Evolutionary conservation across 2,888 invertebrate species (phyloP), one percentile per base, ranked within the genome.

Genomic region (Andrena dorsata): DNA sequence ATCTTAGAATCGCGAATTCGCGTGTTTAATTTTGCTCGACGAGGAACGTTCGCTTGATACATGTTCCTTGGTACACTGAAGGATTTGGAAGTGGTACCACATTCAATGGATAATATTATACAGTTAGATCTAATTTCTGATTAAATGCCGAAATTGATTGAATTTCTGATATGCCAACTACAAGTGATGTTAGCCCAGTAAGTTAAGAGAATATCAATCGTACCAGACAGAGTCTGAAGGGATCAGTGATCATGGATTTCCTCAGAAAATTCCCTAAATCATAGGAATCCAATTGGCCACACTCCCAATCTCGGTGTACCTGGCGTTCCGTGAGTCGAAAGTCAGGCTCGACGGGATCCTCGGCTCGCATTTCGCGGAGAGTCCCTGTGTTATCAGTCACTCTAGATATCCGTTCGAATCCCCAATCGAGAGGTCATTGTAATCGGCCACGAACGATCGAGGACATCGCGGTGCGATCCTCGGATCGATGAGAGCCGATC

Each of bases 301-400:
- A 72, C 69, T 81, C 68, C 63, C 63, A 73, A 68, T 68, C 32
- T 32, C 60, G 65, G 32, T 80, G 80, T 65, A 80, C 71, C 80
- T 53, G 80, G 47, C 47, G 53, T 80, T 30, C 53, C 64, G n/a
- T 10, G 60, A 49, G 60, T 61, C 47, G 53, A 28, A 35, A 28
- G 32, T 56, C 23, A 63, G 35, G 4, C 32, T 58, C 41, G 72
- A 60, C 58, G 23, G 75, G 32, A 68, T 35, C 20, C 20, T 61
- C 68, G 72, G 51, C 82, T 65, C 53, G 35, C 32, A 20, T 26
- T 82, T 65, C 53, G 53, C 32, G 26, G 30, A 20, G 64, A 13
- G 41, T 53, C 53, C 53, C 63, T 26, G 60, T 20, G 30, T 53
- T 60, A 49, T 63, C 75, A 49, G 65, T 56, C 49, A 28, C 53